Base-by-base conservation (phyloP, 1,140 invertebrate species). In the Leptinotarsa texana region DNA sequence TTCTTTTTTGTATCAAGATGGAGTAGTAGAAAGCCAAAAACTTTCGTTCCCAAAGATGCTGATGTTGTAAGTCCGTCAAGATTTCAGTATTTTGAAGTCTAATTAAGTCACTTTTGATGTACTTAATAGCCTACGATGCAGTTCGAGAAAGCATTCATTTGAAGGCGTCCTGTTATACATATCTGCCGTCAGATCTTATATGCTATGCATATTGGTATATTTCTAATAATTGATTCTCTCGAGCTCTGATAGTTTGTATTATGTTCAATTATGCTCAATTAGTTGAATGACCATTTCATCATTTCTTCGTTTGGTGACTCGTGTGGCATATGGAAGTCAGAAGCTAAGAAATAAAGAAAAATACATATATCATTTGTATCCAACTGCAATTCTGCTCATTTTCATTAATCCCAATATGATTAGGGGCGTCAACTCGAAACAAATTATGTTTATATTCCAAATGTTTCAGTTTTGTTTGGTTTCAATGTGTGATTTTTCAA, bases 101-200 rank as follows among this genome's bases (percentile, higher is more conserved):
- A 24, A 67, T 67, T 67, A 27, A 42, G 33, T 3, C 27, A 27
- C 65, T 67, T 67, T 67, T 67, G 65, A 67, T 24, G 65, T 24
- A 22, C 42, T 67, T 67, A 24, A 42, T 67, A 67, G 65, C 17
- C 65, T 24, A 67, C 27, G 15, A 22, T 27, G 27, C 65, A 22
- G 24, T 67, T 42, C 65, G 18, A 27, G 8, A 2, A 67, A n/a
- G 18, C 27, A 67, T 67, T 67, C 4, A 42, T 67, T 67, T 24
- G 24, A 42, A n/a, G 22, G 42, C 22, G 65, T 67, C 24, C 17
- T 57, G 51, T 1, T 27, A 5, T n/a, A 57, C 13, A n/a, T 57
- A 57, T n/a, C 51, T 18, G 17, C 13, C 51, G 51, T 57, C 51
- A 57, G n/a, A 57, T 8, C 3, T 57, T 57, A 3, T 18, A 57